Percentiles rank a stretch among this genome's conserved stretches.
Conservation (phyloP, 1,140 invertebrate species). For the Hycleus cichorii region DNA sequence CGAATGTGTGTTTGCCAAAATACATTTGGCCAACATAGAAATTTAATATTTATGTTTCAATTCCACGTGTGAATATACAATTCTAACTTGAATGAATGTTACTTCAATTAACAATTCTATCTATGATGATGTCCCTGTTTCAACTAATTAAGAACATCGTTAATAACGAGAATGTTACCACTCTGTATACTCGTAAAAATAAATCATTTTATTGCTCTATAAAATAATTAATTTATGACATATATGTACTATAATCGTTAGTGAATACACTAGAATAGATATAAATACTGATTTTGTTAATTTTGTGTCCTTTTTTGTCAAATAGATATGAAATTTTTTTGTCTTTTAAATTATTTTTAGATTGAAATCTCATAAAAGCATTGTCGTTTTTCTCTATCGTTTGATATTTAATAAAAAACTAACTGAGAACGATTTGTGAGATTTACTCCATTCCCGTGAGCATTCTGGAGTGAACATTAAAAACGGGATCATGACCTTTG, state of each 20-base stretch:
- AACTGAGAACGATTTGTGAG: too few species aligned
- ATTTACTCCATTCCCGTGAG: too few species aligned
- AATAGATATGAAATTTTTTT: too few species aligned
- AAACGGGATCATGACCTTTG: too few species aligned
- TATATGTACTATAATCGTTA: neutral
- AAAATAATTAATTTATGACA: constrained; percentile 8
- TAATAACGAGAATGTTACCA: neutral
- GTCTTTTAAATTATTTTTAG: too few species aligned
- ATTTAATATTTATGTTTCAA: constrained; percentile 17
- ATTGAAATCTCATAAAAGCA: too few species aligned
- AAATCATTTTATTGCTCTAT: constrained; percentile 1
- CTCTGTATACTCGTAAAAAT: constrained; percentile 1
- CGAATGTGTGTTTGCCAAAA: constrained; percentile 8
- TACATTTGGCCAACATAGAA: constrained; percentile 11
- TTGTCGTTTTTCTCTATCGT: too few species aligned
- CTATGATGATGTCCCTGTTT: constrained; percentile 1
- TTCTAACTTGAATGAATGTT: constrained; percentile 10
- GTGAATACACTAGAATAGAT: too few species aligned
- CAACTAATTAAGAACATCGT: constrained; percentile 11
- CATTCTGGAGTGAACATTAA: too few species aligned
- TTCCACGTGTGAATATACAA: constrained; percentile 10
- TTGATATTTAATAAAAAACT: too few species aligned
- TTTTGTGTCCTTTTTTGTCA: too few species aligned
- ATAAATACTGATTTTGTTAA: too few species aligned
- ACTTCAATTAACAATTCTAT: constrained; percentile 11